phyloP scores from a whole-genome alignment of 2,113 vertebrate species.

The Rhombomys opimus region DNA sequence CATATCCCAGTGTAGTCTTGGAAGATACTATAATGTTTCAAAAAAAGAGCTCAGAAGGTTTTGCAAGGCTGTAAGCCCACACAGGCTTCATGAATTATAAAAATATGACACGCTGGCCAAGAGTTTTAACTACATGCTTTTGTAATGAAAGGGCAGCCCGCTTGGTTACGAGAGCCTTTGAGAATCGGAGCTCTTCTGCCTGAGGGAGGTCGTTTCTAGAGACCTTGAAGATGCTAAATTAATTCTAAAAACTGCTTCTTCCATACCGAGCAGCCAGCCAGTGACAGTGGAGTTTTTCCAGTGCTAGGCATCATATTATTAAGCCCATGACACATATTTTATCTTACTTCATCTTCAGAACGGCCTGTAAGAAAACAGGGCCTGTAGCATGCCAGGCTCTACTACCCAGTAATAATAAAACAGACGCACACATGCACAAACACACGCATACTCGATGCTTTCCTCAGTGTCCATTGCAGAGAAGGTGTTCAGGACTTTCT shows the following conservation, averaged over 20 bases:
- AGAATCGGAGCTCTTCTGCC: background rate
- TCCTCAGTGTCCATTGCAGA: background rate
- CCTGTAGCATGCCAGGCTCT: background rate
- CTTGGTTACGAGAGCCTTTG: background rate
- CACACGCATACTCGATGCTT: background rate
- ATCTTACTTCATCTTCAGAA: background rate
- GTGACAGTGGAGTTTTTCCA: background rate
- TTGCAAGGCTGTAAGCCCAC: background rate
- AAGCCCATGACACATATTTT: background rate
- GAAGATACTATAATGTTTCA: background rate
- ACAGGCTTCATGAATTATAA: background rate
- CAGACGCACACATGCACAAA: background rate
- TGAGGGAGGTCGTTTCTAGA: background rate
- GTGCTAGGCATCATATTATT: background rate
- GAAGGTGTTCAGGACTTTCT: background rate
- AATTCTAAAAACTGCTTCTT: background rate
- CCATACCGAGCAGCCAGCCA: slow-evolving; percentile 12
- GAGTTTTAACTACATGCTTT: background rate
- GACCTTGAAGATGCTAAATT: background rate
- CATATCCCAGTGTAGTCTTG: background rate
- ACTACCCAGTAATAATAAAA: background rate
- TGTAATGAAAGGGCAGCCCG: background rate
- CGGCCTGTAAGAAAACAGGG: background rate
- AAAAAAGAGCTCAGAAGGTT: background rate
- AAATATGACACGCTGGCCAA: background rate